Conservation (phyloP, 2,888 invertebrate species). For the Melinaea menophilus region DNA sequence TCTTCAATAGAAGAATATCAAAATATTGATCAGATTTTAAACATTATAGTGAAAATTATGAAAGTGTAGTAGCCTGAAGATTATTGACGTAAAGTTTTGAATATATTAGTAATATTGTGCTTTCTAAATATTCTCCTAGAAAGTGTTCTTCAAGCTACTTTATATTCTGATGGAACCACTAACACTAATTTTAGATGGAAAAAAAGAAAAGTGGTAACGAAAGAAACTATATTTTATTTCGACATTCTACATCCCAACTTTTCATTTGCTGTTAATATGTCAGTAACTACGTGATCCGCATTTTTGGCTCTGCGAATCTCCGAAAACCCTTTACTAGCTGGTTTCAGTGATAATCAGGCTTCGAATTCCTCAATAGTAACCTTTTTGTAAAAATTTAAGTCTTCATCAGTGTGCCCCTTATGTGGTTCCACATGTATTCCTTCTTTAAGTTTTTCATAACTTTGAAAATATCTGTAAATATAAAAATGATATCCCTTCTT, state of each 20-base stretch:
- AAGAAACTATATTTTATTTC: neutral
- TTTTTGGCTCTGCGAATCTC: neutral
- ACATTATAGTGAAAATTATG: too few relatives aligned
- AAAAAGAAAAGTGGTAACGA: constrained; percentile 5
- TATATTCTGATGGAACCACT: too few relatives aligned
- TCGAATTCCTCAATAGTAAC: neutral
- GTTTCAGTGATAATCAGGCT: neutral
- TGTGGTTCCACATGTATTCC: too few relatives aligned
- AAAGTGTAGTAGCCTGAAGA: too few relatives aligned
- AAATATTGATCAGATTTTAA: too few relatives aligned
- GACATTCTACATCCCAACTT: constrained; percentile 8
- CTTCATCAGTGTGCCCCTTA: neutral
- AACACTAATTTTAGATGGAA: neutral
- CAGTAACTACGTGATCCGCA: constrained; percentile 2
- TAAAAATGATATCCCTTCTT: neutral
- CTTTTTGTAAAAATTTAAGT: neutral
- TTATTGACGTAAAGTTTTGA: too few relatives aligned
- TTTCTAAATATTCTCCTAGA: too few relatives aligned
- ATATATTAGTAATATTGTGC: too few relatives aligned
- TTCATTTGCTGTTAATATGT: constrained; percentile 6
- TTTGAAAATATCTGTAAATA: neutral
- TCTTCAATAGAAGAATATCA: too few relatives aligned
- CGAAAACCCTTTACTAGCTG: neutral
- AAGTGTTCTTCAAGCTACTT: too few relatives aligned
- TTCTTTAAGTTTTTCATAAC: neutral